phyloP scores from a whole-genome alignment of 1,140 invertebrate genomes.

The Sminthurinus signatus region DNA sequence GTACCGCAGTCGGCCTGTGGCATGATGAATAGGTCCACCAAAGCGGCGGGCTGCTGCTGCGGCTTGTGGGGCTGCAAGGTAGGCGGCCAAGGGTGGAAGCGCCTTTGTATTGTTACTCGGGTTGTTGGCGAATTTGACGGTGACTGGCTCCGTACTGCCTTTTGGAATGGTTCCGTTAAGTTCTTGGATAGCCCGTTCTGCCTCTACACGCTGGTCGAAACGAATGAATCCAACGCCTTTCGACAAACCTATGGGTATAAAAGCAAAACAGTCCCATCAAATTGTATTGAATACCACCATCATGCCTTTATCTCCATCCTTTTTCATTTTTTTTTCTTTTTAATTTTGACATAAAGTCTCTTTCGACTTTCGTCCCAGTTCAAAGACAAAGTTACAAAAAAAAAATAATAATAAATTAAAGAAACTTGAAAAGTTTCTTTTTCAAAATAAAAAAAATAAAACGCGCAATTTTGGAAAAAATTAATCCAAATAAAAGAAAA shows the following conservation, averaged over 20 bases:
- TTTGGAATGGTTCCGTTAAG: conserved; percentile 95
- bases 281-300: too few relatives aligned
- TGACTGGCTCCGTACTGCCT: conserved; percentile 92
- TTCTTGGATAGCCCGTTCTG: conserved; percentile 95
- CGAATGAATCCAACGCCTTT: conserved; percentile 99
- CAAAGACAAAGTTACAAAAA: too few relatives aligned
- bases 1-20: conserved; percentile 86
- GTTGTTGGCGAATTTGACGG: conserved; percentile 99
- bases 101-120: conserved; percentile 85
- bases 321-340: not conserved
- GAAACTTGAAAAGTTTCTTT: too few relatives aligned
- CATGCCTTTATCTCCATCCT: not conserved
- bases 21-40: conserved; percentile 87
- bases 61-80: conserved; percentile 67
- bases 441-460: not conserved
- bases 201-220: conserved; percentile 95
- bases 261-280: conserved; percentile 10
- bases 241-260: conserved; percentile 67
- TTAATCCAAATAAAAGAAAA: too few relatives aligned
- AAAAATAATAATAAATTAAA: too few relatives aligned
- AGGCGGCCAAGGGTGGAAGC: conserved; percentile 83
- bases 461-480: too few relatives aligned
- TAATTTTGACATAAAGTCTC: not conserved
- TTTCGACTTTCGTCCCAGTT: conserved; percentile 9
- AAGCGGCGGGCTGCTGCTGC: conserved; percentile 58